Evolutionary conservation across 2,797 vertebrate species (phyloP).

Genomic region (Syndactyla subalaris): DNA sequence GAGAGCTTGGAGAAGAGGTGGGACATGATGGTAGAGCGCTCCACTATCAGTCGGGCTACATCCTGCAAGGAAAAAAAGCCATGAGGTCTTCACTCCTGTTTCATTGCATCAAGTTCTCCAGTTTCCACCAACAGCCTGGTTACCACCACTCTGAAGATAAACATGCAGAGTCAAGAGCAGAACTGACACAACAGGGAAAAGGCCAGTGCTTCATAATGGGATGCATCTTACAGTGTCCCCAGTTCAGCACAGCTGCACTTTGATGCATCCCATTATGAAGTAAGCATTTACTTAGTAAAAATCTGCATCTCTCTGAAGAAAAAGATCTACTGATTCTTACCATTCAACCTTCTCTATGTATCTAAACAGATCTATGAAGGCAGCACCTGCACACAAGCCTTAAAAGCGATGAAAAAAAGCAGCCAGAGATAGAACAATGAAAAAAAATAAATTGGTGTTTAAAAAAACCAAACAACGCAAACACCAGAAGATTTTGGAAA

Average conservation of each 20-base stretch:
- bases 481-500: not conserved
- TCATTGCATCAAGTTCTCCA: not conserved
- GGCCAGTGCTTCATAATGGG: not conserved
- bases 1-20: slow-evolving; percentile 93
- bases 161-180: rapidly evolving
- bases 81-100: not conserved
- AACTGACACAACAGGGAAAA: not conserved
- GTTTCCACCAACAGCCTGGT: not conserved
- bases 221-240: not conserved
- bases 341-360: rapidly evolving
- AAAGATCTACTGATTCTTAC: not conserved
- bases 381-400: not conserved
- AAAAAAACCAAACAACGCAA: not conserved
- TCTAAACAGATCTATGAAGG: not conserved
- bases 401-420: not conserved
- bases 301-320: not conserved
- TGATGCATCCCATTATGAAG: not conserved
- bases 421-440: not conserved
- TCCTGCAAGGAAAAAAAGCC: slow-evolving; percentile 77
- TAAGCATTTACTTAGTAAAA: not conserved
- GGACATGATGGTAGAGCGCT: slow-evolving; percentile 98
- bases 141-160: not conserved
- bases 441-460: not conserved
- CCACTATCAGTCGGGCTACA: slow-evolving; percentile 93
- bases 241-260: not conserved